Base-by-base conservation (phyloP, 1,140 invertebrate genomes). In the Frieseomelitta varia region DNA sequence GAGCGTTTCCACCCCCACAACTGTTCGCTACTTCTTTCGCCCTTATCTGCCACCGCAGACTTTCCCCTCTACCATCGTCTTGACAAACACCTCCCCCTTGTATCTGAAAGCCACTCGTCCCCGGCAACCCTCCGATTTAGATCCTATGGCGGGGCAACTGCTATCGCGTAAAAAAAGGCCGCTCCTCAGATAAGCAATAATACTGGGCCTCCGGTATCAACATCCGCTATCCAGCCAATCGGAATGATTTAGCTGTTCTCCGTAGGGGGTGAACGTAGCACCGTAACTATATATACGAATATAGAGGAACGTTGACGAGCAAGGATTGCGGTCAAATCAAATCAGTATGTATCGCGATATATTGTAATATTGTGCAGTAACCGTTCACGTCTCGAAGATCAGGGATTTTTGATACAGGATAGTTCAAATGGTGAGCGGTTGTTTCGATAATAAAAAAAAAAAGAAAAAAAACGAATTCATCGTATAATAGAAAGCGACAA, bases 1-100 rank as follows among this genome's bases (percentile, higher is more conserved):
- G 55, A 72, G 72, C 80, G 51, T 84, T 85, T 86, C 75, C 74
- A 71, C 77, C 47, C 79, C 86, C 85, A 76, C 85, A 58, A 67
- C 69, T 76, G 77, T 27, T 34, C 79, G 75, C 75, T 71, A 74
- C 58, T 73, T 85, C 88, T 84, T 85, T 81, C 90, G 84, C 90
- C 90, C 93, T 94, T 94, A 93, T 94, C 93, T 92, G 84, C 88
- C 82, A 92, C 92, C 92, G 90, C 93, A 94, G 92, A 91, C 91
- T 91, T 91, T 91, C 88, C 90, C 87, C 87, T 88, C 79, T 68
- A 72, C 80, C 77, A 85, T 85, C 91, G 81, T 86, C 91, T 91
- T 90, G 85, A 91, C 92, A 91, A 93, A 93, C 91, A 93, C 88
- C 90, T 83, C 81, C 88, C 91, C 88, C 91, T 91, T 90, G 88